These are phyloP conservation scores for Sphaerodactylus townsendi DNA, from an alignment of 2,113 vertebrate genomes.

Conservation along the genomic window DNA sequence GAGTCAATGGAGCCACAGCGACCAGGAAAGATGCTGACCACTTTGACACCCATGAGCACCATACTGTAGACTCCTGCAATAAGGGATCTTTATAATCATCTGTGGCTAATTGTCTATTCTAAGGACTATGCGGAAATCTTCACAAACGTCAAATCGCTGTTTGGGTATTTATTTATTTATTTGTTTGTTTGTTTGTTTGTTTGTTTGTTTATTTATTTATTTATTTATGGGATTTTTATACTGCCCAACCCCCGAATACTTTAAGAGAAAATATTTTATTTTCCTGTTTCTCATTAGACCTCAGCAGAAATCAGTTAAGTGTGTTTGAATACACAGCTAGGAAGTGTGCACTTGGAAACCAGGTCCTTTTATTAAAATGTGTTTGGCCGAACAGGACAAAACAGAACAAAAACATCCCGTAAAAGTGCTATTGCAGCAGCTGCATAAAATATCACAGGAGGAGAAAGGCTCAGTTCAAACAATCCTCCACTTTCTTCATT, in stretches of 20 bases:
- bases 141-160: slow-evolving; percentile 16
- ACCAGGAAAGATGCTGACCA: background rate
- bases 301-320: background rate
- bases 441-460: background rate
- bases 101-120: slow-evolving; percentile 46
- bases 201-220: too few relatives aligned
- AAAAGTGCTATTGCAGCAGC: background rate
- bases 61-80: slow-evolving; percentile 34
- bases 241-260: too few relatives aligned
- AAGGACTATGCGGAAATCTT: slow-evolving; percentile 52
- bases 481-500: background rate
- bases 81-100: slow-evolving; percentile 50
- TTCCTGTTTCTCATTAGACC: slow-evolving; percentile 14
- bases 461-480: background rate
- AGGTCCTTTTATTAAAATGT: background rate
- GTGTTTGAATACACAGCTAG: background rate
- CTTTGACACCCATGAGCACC: background rate
- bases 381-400: background rate
- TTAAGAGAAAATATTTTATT: background rate
- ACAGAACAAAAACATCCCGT: too few relatives aligned
- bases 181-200: too few relatives aligned
- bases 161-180: too few relatives aligned
- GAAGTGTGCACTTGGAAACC: background rate
- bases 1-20: too few relatives aligned
- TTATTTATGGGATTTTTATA: too few relatives aligned